Evolutionary conservation across 2,797 vertebrate species (phyloP).

Genomic region (Triplophysa bombifrons): DNA sequence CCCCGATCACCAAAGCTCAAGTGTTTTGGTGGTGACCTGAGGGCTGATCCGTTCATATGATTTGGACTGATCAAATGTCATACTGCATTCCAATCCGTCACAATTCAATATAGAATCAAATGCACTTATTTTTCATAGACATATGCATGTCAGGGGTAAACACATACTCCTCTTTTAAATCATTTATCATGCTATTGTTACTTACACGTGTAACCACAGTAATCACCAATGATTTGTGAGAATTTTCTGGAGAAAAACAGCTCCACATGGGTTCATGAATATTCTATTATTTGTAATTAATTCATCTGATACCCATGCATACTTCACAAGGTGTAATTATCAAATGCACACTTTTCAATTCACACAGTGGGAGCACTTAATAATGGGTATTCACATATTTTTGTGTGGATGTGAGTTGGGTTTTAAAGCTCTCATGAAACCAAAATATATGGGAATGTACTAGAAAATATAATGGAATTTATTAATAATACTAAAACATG

Average conservation of each 20-base stretch:
- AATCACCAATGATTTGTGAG: slow-evolving; percentile 25
- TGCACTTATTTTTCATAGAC: background rate
- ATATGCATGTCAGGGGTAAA: background rate
- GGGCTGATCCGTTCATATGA: slow-evolving; percentile 9
- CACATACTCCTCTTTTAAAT: background rate
- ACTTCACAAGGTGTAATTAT: slow-evolving; percentile 14
- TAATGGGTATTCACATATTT: background rate
- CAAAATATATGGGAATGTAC: too few relatives aligned
- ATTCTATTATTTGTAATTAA: slow-evolving; percentile 23
- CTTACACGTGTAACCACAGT: background rate
- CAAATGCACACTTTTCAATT: slow-evolving; percentile 8
- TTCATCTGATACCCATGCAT: background rate
- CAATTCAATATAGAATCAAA: slow-evolving; percentile 10
- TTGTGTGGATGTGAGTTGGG: background rate
- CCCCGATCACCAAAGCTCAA: slow-evolving; percentile 25
- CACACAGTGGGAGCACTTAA: slow-evolving; percentile 2
- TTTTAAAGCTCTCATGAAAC: background rate
- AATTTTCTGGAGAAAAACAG: background rate
- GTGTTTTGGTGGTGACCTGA: background rate
- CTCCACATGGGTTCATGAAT: slow-evolving; percentile 26
- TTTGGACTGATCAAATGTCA: slow-evolving; percentile 35
- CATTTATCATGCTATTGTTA: background rate
- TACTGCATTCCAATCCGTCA: slow-evolving; percentile 3
- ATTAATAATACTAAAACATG: too few relatives aligned
- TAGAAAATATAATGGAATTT: too few relatives aligned